Base-by-base conservation (phyloP, 2,797 vertebrate species). In the Naso thynnoides region DNA sequence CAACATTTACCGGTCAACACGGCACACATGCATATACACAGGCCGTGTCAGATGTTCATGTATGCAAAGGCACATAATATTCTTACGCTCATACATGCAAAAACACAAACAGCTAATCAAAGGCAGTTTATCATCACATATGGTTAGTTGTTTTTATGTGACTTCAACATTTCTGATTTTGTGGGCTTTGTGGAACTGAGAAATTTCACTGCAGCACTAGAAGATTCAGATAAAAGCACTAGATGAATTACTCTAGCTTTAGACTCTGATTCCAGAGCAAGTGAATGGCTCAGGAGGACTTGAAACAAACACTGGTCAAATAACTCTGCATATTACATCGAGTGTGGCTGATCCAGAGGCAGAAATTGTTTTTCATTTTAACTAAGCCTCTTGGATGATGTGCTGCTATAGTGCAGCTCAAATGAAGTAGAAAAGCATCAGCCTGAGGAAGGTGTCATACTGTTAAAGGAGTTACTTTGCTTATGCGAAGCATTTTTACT, bases 271-370 rank as follows among this genome's bases (percentile, higher is more conserved):
- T 74, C 47, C 59, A 36, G 27, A 13, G 36, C 19, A 55, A 63
- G 21, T 63, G 57, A 67, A 69, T 53, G 47, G 64, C 71, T 73
- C 76, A 69, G 67, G 54, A 76, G 50, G 48, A 71, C 82, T 79
- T 80, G 44, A 49, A 67, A 78, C 66, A 70, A 81, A 78, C 44
- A 79, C 70, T 67, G 77, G 71, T 82, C 69, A 81, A 83, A 87
- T 71, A 78, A 63, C 59, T 59, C 54, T 23, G 47, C 39, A 63
- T 64, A 82, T 78, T 70, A 66, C 52, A 80, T 77, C 57, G 69
- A 82, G 50, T 33, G 63, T n/a, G 38, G 15, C 45, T 70, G 55
- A 64, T 70, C 44, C 54, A 21, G 33, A 65, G 38, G 58, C 14
- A 44, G 60, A 60, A 79, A 61, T 0, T 45, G 9, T 60, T 75